Conservation (phyloP, 1,140 invertebrate species). For the Ylistrum balloti region DNA sequence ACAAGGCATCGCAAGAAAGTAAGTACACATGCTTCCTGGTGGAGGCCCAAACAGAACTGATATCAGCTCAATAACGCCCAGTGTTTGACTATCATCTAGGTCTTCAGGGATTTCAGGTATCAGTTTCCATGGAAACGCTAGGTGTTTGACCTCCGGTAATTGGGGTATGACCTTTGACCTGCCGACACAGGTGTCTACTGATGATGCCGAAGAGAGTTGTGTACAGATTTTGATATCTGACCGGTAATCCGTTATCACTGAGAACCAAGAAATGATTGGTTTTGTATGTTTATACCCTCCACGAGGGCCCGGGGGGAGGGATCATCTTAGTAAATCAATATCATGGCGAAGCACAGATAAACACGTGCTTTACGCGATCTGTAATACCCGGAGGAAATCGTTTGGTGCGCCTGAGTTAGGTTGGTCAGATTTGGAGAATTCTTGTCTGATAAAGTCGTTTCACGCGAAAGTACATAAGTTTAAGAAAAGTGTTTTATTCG, state of each 20-base stretch:
- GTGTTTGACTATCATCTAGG: neutral
- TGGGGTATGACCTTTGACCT: constrained; percentile 5
- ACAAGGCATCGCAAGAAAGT: neutral
- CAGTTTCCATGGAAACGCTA: constrained; percentile 10
- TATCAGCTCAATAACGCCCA: neutral
- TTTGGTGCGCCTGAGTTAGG: neutral
- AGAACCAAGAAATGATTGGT: neutral
- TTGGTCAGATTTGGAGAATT: neutral
- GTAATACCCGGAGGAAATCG: neutral
- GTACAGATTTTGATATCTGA: neutral
- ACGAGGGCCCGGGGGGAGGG: neutral
- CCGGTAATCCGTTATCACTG: neutral
- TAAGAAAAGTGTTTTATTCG: too few relatives aligned
- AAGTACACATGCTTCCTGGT: neutral
- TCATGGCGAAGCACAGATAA: neutral
- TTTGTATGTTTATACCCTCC: neutral
- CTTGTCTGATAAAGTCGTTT: too few relatives aligned
- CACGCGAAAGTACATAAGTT: too few relatives aligned
- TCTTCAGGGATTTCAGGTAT: constrained; percentile 1
- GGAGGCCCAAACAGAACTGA: constrained; percentile 20
- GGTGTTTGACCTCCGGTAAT: constrained; percentile 12
- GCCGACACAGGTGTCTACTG: neutral
- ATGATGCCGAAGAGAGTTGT: neutral
- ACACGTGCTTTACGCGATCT: neutral
- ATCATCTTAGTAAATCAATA: neutral